These are phyloP conservation scores for Acrocyrtus sp. DNA, from an alignment of 2,888 invertebrate genomes.

Conservation along the genomic window DNA sequence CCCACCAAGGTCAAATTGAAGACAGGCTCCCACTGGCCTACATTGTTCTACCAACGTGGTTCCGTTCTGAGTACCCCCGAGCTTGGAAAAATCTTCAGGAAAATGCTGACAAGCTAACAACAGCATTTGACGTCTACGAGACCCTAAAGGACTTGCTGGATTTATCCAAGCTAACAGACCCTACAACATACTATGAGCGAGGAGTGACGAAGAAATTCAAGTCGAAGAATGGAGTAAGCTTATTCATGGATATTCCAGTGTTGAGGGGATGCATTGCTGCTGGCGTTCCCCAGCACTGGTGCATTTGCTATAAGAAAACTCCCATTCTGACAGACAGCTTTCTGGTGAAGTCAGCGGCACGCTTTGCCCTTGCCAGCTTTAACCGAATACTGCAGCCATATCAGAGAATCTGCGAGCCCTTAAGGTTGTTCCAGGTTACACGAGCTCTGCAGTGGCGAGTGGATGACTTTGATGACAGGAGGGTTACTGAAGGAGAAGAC, in stretches of 20 bases:
- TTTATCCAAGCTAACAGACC: conserved; percentile 37
- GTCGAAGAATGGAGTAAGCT: conserved; percentile 74
- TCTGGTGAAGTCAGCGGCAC: conserved; percentile 39
- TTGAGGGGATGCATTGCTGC: conserved; percentile 81
- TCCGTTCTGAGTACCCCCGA: conserved; percentile 19
- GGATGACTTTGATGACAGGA: conserved; percentile 25
- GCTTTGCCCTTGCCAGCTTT: conserved; percentile 37
- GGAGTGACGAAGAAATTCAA: conserved; percentile 28
- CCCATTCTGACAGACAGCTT: conserved; percentile 67
- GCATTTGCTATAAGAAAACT: conserved; percentile 81
- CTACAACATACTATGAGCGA: conserved; percentile 24
- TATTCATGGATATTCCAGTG: conserved; percentile 78
- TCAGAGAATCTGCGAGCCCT: conserved; percentile 32
- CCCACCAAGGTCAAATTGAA: conserved; percentile 82
- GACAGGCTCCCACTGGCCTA: conserved; percentile 86
- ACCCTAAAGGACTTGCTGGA: conserved; percentile 77
- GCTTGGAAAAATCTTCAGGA: conserved; percentile 74
- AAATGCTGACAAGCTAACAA: conserved; percentile 71
- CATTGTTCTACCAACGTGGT: conserved; percentile 77
- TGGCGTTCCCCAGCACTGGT: conserved; percentile 85
- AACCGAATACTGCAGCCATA: conserved; percentile 35
- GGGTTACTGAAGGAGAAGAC: conserved; percentile 2
- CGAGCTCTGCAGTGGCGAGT: conserved; percentile 41
- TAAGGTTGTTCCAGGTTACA: conserved; percentile 29
- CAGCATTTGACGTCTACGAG: conserved; percentile 85